Evolutionary conservation across 2,888 invertebrate genomes (phyloP), one percentile per base, ranked within the genome.

Genomic region (Ganaspis brasiliensis): DNA sequence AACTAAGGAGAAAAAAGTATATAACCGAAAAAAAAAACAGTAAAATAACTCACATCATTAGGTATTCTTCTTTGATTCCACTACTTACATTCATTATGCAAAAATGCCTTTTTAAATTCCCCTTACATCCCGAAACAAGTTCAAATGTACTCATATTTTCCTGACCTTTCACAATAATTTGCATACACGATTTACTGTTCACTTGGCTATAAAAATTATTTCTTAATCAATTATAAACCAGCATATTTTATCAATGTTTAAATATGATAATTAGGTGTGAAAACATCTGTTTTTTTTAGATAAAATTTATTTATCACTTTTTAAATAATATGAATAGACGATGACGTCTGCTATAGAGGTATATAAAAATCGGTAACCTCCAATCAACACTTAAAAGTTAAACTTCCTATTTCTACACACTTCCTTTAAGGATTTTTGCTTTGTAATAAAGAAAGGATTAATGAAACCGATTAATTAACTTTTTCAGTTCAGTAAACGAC

Each of bases 91-190:
- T 40, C 19, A 63, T 37, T 40, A 63, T 63, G 19, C 21, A 37
- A 21, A 14, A 40, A 12, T 21, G 19, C 21, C 6, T 40, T 63
- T 63, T 40, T 21, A 63, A 12, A 61, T 63, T 63, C 14, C 6
- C 14, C 37, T 8, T 5, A 8, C 21, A 14, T n/a, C 3, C 1
- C 14, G 63, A 52, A 52, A 40, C 14, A 14, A 21, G 40, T 40
- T 40, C 37, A 35, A 63, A 63, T 40, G 19, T 21, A n/a, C 40
- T 16, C 12, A 35, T 12, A 63, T 61, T 61, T 63, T 63, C 63
- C 63, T 63, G 40, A 63, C 63, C 63, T 40, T 63, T 63, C 63
- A 24, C 63, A 63, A 63, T 61, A 63, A 40, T 63, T 19, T 12
- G 2, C 31, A 59, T 59, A 59, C 21, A 16, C 19, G 2, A 35